These are phyloP conservation scores for Tryphoninae sp. DNA, from an alignment of 2,888 invertebrate genomes.

Conservation along the genomic window DNA sequence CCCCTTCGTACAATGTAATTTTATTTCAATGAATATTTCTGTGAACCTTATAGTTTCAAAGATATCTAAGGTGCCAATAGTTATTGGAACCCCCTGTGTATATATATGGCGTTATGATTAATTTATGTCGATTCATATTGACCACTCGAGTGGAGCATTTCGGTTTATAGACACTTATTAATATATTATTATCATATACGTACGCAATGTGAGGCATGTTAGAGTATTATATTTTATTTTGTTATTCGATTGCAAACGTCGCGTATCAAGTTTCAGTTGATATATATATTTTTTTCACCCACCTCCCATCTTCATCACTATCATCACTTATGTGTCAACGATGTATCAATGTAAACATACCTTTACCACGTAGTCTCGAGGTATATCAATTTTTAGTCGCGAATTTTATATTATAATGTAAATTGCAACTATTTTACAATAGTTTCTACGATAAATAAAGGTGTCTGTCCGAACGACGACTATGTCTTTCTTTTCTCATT, in stretches of 20 bases:
- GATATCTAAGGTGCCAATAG: no score
- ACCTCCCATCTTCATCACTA: background rate
- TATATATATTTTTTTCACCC: constrained; percentile 15
- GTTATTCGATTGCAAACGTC: constrained; percentile 45
- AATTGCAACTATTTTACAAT: constrained; percentile 76
- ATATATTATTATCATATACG: constrained; percentile 2
- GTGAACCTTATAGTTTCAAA: no score
- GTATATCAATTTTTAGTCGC: constrained; percentile 65
- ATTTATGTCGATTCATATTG: constrained; percentile 31
- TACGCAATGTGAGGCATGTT: constrained; percentile 42
- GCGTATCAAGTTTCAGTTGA: constrained; percentile 29
- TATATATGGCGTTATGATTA: constrained; percentile 31
- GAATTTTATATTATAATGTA: constrained; percentile 65
- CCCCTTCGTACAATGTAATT: no score
- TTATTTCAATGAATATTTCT: no score
- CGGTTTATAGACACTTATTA: constrained; percentile 29
- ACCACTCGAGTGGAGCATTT: constrained; percentile 13
- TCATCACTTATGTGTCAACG: constrained; percentile 40
- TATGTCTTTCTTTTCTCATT: background rate
- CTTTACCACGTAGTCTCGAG: constrained; percentile 54
- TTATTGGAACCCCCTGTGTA: no score
- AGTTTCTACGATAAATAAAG: constrained; percentile 77
- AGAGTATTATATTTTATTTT: constrained; percentile 55
- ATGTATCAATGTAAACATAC: constrained; percentile 46
- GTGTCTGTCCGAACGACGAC: constrained; percentile 53